Evolutionary conservation across 2,888 invertebrate species (phyloP), one percentile per base, ranked within the genome.

Genomic region (Poecilus cupreus): DNA sequence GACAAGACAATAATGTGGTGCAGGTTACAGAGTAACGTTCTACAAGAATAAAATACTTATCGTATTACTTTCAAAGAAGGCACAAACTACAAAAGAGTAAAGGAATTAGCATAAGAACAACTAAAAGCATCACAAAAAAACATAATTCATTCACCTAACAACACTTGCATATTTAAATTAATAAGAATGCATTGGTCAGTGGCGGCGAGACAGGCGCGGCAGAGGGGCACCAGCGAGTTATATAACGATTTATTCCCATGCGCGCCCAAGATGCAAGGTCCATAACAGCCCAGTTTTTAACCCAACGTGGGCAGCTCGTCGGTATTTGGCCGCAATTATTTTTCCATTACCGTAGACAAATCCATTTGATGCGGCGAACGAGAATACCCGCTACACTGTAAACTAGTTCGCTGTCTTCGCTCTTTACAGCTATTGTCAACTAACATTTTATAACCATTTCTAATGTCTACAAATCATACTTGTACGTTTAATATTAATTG

Each of bases 261-360:
- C 13, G 18, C 75, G 51, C 16, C 49, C 18, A 51, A 32, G 13
- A 24, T 32, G 37, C 24, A 46, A 72, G 60, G 26, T 78, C 46
- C 49, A 64, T 37, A 64, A 64, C 78, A 60, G 64, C 43, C 64
- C 46, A 78, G 43, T 78, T 78, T 78, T 78, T 78, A 57, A 43
- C 18, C 60, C 32, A 39, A 80, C 57, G 72, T 80, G 54, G 80
- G 54, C 70, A 72, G 60, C 18, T 22, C 54, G 70, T 32, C 72
- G 51, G 80, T 72, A 80, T 80, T 80, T 68, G 80, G 72, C 72
- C 57, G 80, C 80, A 80, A 80, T 80, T 80, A 80, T 80, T 80
- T 80, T 46, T 80, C 80, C 80, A 80, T 80, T 80, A 80, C 72
- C 72, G 80, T 72, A 80, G 80, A 72, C 72, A 80, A 80, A 80